A percentile compares a stretch with the other conserved stretches of the same genome.
These are phyloP conservation scores for Timema cristinae DNA, from an alignment of 2,888 invertebrate species.

Conservation along the genomic window DNA sequence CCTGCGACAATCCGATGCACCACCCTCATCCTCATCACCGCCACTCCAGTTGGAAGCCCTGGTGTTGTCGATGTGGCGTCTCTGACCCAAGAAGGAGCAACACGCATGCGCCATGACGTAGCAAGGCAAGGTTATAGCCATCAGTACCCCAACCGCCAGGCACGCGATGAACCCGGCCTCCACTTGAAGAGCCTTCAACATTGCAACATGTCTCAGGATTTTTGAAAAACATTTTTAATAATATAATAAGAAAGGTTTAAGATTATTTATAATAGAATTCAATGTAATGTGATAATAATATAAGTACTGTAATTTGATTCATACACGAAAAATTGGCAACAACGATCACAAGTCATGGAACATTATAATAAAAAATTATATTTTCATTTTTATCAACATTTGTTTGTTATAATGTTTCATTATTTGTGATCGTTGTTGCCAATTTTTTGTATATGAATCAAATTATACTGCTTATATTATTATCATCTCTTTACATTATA, in stretches of 20 bases:
- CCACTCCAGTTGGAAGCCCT: slow-evolving; percentile 44
- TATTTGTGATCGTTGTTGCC: not conserved
- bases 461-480: no score
- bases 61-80: no score
- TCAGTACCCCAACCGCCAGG: slow-evolving; percentile 57
- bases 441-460: no score
- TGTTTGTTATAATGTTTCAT: not conserved
- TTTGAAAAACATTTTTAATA: slow-evolving; percentile 16
- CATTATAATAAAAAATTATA: not conserved
- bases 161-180: slow-evolving; percentile 65
- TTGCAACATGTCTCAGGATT: no score
- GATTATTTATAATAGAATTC: no score
- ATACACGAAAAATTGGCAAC: not conserved
- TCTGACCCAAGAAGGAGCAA: slow-evolving; percentile 36
- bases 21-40: slow-evolving; percentile 34
- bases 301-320: not conserved
- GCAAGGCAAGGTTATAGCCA: slow-evolving; percentile 62
- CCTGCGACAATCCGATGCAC: slow-evolving; percentile 26
- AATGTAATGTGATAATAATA: no score
- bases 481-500: no score
- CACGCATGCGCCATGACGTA: slow-evolving; percentile 54
- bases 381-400: not conserved
- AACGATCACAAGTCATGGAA: not conserved
- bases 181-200: slow-evolving; percentile 62
- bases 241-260: not conserved